Conservation (phyloP, 2,797 vertebrate genomes). For the Characodon lateralis region DNA sequence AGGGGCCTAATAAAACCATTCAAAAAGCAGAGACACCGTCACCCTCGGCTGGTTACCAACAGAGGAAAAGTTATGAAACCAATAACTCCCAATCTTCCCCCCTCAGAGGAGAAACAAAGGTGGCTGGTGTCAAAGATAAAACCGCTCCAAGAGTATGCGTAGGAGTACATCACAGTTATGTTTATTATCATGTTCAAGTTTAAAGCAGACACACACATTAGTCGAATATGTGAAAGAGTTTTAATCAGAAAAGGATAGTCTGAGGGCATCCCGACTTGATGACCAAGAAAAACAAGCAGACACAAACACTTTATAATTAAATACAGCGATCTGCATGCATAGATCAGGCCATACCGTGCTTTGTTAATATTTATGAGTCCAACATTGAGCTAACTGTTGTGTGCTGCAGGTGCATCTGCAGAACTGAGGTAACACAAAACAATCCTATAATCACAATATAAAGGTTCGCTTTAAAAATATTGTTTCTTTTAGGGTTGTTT, state of each 20-base stretch:
- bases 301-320: slow-evolving; percentile 5
- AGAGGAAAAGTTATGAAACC: slow-evolving; percentile 55
- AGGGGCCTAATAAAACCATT: slow-evolving; percentile 58
- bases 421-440: slow-evolving; percentile 8
- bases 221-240: slow-evolving; percentile 21
- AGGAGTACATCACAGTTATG: slow-evolving; percentile 37
- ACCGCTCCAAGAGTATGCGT: slow-evolving; percentile 24
- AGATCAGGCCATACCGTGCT: background rate
- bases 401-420: background rate
- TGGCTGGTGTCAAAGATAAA: slow-evolving; percentile 65
- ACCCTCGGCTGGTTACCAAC: slow-evolving; percentile 54
- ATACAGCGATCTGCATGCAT: slow-evolving; percentile 16
- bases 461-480: background rate
- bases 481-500: background rate
- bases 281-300: background rate
- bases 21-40: slow-evolving; percentile 47
- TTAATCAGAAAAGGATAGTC: slow-evolving; percentile 13
- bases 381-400: background rate
- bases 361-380: slow-evolving; percentile 1
- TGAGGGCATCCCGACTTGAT: slow-evolving; percentile 14
- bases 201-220: slow-evolving; percentile 28
- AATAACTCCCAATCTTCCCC: slow-evolving; percentile 51
- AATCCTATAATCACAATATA: slow-evolving; percentile 1
- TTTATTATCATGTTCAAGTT: slow-evolving; percentile 37
- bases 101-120: slow-evolving; percentile 59